Base-by-base conservation (phyloP, 2,113 vertebrate genomes). In the Lampris megalopsis region DNA sequence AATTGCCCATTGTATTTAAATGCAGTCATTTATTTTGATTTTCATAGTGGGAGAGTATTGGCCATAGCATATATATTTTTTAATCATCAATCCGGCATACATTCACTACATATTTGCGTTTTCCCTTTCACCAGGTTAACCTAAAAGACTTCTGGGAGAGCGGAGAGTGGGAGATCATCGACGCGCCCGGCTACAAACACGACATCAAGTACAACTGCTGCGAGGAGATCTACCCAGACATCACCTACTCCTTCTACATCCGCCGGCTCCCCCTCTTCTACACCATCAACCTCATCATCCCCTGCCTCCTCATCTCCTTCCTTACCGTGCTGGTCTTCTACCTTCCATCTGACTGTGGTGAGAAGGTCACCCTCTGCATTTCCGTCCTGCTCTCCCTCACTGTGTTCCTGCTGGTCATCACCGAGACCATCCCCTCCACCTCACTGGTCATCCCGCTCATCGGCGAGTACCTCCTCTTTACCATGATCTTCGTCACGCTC, bases 131-230 rank as follows among this genome's bases (percentile, higher is more conserved):
- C 13, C 56, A 93, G 92, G 92, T 93, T 36, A 96, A 98, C 84
- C 96, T 98, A 88, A 97, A 96, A 69, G 96, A 99, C 63, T 97
- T 98, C 79, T 97, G 97, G 97, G 97, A 98, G 88, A 98, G 97
- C 8, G 98, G 95, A 2, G 97, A 99, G 85, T 98, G 97, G 97
- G 97, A 97, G 89, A 98, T 98, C 81, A 92, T 99, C 5, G 97
- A 99, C 50, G 97, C 96, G 53, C 96, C 97, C 6, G 97, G 97
- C 61, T 98, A 98, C 75, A 98, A 98, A 64, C 97, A 99, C 47
- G 97, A 99, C 77, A 98, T 98, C 72, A 99, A 99, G 88, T 99
- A 99, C 80, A 98, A 99, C 91, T 99, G 97, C 75, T 99, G 97
- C 69, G 97, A 98, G 86, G 97, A 98, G 87, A 98, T 99, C 82